phyloP scores from a whole-genome alignment of 2,888 invertebrate species.

The Athalia rosae region DNA sequence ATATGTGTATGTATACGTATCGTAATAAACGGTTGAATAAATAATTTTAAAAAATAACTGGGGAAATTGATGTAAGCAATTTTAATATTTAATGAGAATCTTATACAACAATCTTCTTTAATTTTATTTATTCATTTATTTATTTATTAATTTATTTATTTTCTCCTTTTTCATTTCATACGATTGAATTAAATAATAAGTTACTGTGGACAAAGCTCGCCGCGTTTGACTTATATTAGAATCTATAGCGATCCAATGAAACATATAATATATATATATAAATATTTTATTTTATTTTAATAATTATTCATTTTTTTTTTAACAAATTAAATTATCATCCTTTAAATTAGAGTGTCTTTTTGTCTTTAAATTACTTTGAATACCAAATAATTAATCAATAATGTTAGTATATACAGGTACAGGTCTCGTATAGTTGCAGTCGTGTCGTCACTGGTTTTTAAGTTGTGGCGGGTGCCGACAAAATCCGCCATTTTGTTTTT shows the following conservation, averaged over 20 bases:
- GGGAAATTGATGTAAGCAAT: too few relatives aligned
- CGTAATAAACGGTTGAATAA: neutral
- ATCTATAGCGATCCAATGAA: conserved; percentile 41
- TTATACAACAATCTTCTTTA: too few relatives aligned
- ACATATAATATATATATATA: conserved; percentile 49
- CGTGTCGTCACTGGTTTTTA: conserved; percentile 72
- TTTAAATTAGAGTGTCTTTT: conserved; percentile 1
- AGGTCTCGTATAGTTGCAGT: conserved; percentile 74
- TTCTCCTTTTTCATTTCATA: too few relatives aligned
- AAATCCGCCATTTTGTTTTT: conserved; percentile 65
- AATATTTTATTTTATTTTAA: conserved; percentile 17
- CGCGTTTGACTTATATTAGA: conserved; percentile 48
- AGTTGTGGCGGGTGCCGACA: conserved; percentile 70
- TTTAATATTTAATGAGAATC: neutral
- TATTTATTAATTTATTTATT: too few relatives aligned
- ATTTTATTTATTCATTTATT: too few relatives aligned
- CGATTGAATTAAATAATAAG: neutral
- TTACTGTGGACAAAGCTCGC: conserved; percentile 64
- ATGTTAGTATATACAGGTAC: conserved; percentile 73
- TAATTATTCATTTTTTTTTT: neutral
- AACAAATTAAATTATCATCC: conserved; percentile 6
- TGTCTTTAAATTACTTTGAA: conserved; percentile 60
- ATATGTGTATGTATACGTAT: conserved; percentile 16
- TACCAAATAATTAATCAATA: conserved; percentile 65
- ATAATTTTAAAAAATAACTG: neutral